A percentile compares a stretch with the other conserved stretches of the same genome.
Evolutionary conservation across 1,140 invertebrate species (phyloP).

Genomic region (Ceratoteleas bidentatus): DNA sequence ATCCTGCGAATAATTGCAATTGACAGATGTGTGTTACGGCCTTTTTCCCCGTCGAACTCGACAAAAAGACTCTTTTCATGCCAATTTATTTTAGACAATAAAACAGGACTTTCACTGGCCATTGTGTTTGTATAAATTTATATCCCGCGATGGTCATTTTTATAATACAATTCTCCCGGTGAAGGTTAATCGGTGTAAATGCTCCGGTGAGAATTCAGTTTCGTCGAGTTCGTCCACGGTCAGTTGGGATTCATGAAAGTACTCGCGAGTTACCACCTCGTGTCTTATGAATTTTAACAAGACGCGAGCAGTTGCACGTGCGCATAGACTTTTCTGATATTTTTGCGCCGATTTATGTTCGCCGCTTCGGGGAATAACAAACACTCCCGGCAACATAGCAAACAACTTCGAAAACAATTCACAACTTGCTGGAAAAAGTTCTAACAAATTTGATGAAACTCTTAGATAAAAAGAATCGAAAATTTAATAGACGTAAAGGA

Average conservation of each 20-base stretch:
- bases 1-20: constrained; percentile 23
- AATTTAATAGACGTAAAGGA: no score
- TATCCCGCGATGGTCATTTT: constrained; percentile 36
- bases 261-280: constrained; percentile 16
- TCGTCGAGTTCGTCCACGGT: constrained; percentile 45
- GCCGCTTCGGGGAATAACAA: no score
- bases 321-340: background rate
- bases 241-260: constrained; percentile 64
- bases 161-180: constrained; percentile 33
- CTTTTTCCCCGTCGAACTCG: constrained; percentile 22
- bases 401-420: no score
- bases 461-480: no score
- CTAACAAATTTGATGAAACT: no score
- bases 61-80: constrained; percentile 54
- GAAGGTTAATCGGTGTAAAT: constrained; percentile 58
- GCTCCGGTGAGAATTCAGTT: constrained; percentile 50
- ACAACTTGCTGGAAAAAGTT: background rate
- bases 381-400: no score
- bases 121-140: constrained; percentile 42
- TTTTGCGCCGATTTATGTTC: background rate
- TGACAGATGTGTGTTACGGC: constrained; percentile 35
- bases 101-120: constrained; percentile 45
- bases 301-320: constrained; percentile 15
- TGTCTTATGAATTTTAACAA: constrained; percentile 49
- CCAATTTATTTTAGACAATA: constrained; percentile 58